These are phyloP conservation scores for Matsumyia berberina DNA, from an alignment of 2,888 invertebrate species.

Conservation along the genomic window DNA sequence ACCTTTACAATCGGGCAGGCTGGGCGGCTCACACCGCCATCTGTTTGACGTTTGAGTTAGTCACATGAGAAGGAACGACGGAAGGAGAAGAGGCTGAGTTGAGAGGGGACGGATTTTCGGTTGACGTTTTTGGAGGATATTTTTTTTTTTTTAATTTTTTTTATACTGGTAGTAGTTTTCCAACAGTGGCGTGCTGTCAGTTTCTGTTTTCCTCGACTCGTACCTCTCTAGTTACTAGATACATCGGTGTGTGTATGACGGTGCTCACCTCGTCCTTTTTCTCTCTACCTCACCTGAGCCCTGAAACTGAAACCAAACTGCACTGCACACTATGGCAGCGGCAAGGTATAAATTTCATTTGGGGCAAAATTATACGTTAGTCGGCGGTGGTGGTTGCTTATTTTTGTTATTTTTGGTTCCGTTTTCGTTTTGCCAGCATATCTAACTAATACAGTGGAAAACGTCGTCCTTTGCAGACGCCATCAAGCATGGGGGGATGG, in stretches of 20 bases:
- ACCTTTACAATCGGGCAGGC: slow-evolving; percentile 48
- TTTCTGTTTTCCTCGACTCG: slow-evolving; percentile 30
- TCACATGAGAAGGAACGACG: slow-evolving; percentile 21
- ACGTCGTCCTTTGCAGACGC: slow-evolving; percentile 32
- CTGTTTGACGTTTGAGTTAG: slow-evolving; percentile 56
- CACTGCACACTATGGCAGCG: slow-evolving; percentile 28
- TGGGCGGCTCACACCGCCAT: slow-evolving; percentile 28
- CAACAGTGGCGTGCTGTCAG: slow-evolving; percentile 58
- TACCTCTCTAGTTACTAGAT: slow-evolving; percentile 26
- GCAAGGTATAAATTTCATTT: slow-evolving; percentile 50
- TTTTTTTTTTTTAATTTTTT: slow-evolving; percentile 7
- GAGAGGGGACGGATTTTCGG: slow-evolving; percentile 22
- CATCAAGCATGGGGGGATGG: neutral
- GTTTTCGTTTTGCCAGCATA: slow-evolving; percentile 37
- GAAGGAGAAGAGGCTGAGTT: no score
- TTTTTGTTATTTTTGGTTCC: slow-evolving; percentile 27
- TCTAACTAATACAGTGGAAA: slow-evolving; percentile 1
- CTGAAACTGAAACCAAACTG: slow-evolving; percentile 35
- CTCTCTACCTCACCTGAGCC: slow-evolving; percentile 31
- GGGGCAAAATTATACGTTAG: slow-evolving; percentile 33
- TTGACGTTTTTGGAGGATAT: slow-evolving; percentile 47
- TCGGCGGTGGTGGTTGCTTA: slow-evolving; percentile 1
- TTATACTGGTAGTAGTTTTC: neutral
- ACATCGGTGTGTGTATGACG: slow-evolving; percentile 6
- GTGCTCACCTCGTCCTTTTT: slow-evolving; percentile 13